Conservation (phyloP, 1,140 invertebrate genomes). For the Drosophila ogumai region DNA sequence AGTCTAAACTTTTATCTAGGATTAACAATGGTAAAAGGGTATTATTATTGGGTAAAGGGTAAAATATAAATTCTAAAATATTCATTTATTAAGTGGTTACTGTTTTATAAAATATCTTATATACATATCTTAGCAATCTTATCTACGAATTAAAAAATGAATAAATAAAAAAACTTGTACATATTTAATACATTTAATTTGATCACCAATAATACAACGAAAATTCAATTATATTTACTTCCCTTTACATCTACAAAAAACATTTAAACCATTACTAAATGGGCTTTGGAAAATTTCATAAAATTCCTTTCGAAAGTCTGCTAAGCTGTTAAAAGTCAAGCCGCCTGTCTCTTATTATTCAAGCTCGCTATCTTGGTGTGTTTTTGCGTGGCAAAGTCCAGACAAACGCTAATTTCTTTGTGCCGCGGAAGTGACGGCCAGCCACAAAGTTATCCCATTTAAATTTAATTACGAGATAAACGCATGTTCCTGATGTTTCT, state of each 20-base stretch:
- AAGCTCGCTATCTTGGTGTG: slow-evolving; percentile 23
- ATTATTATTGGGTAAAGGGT: slow-evolving; percentile 14
- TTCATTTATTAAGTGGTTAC: slow-evolving; percentile 23
- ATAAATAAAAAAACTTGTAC: slow-evolving; percentile 5
- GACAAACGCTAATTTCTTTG: slow-evolving; percentile 48
- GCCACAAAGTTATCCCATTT: slow-evolving; percentile 57
- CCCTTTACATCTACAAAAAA: background rate
- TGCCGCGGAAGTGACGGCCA: slow-evolving; percentile 33
- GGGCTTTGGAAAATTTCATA: background rate
- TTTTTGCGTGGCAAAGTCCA: slow-evolving; percentile 35
- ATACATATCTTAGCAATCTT: background rate
- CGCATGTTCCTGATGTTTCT: slow-evolving; percentile 55
- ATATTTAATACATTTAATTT: background rate
- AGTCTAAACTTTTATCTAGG: slow-evolving; percentile 3
- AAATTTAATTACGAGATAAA: slow-evolving; percentile 67
- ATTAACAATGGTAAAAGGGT: slow-evolving; percentile 28
- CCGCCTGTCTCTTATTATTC: slow-evolving; percentile 31
- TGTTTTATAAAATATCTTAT: slow-evolving; percentile 12
- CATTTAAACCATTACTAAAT: slow-evolving; percentile 2
- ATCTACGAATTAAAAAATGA: background rate
- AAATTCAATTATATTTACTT: background rate
- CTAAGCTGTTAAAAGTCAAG: slow-evolving; percentile 18
- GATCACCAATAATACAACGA: background rate
- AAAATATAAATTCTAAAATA: background rate
- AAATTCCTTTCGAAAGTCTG: background rate